Evolutionary conservation across 2,797 vertebrate species (phyloP).

Genomic region (Myiotriccus ornatus): DNA sequence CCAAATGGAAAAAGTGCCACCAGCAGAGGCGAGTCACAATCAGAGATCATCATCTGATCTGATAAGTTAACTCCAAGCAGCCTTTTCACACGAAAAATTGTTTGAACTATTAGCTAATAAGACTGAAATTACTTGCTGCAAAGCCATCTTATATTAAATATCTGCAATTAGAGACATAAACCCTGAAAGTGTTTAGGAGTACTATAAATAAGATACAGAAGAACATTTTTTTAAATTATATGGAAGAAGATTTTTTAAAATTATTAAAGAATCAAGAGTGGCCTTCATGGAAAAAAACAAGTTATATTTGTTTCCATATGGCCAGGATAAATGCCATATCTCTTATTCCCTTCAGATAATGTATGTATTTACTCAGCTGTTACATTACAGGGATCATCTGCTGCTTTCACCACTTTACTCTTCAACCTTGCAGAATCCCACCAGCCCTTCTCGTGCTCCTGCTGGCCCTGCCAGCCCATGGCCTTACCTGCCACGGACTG

Average conservation of each 20-base stretch:
- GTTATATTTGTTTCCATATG: slow-evolving; percentile 62
- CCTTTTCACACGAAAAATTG: not conserved
- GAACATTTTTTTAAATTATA: not conserved
- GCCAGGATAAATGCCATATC: slow-evolving; percentile 37
- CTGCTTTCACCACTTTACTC: not conserved
- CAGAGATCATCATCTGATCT: not conserved
- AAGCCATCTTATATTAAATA: not conserved
- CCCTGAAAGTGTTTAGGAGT: not conserved
- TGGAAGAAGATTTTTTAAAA: not conserved
- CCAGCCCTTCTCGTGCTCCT: not conserved
- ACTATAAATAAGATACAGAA: slow-evolving; percentile 46
- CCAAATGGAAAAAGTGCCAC: not conserved
- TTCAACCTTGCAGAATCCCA: not conserved
- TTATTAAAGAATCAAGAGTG: slow-evolving; percentile 36
- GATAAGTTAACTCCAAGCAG: not conserved
- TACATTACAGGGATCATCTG: not conserved
- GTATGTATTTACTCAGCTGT: slow-evolving; percentile 1
- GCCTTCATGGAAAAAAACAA: slow-evolving; percentile 46
- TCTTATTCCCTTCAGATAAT: slow-evolving; percentile 40
- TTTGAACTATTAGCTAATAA: not conserved
- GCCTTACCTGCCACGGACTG: not conserved
- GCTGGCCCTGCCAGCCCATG: fast-evolving
- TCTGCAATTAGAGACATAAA: not conserved
- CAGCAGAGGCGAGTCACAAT: not conserved
- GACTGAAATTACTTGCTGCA: not conserved